These are phyloP conservation scores for Eufriesea mexicana DNA, from an alignment of 1,140 invertebrate species.

Conservation along the genomic window DNA sequence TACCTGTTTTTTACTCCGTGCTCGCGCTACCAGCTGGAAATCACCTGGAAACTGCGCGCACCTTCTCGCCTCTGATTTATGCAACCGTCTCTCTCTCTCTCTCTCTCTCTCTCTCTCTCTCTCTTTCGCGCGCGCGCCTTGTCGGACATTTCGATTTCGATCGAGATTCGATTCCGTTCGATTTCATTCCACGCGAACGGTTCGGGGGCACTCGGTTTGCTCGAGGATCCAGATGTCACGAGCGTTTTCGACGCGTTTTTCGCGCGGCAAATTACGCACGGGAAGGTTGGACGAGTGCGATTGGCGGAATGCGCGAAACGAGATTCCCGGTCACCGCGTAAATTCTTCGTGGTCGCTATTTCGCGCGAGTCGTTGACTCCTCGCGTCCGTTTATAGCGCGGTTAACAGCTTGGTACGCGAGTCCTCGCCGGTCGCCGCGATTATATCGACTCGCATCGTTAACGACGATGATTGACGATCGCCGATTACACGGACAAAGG, in stretches of 20 bases:
- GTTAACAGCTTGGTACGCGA: background rate
- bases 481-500: conserved; percentile 61
- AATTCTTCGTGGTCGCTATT: background rate
- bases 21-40: background rate
- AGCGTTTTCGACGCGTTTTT: no score
- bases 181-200: no score
- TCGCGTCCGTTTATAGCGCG: conserved; percentile 14
- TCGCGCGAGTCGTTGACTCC: background rate
- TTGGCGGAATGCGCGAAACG: background rate
- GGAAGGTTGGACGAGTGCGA: background rate
- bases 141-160: background rate
- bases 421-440: background rate
- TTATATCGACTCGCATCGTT: background rate
- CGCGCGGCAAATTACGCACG: no score
- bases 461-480: conserved; percentile 31
- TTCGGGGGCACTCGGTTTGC: no score
- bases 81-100: no score
- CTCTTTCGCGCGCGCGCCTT: background rate
- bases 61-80: background rate
- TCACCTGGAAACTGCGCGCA: conserved; percentile 8
- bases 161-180: no score
- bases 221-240: no score
- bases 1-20: background rate
- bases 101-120: no score
- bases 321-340: background rate